Conservation (phyloP, 2,113 vertebrate genomes). For the Corythaixoides concolor region DNA sequence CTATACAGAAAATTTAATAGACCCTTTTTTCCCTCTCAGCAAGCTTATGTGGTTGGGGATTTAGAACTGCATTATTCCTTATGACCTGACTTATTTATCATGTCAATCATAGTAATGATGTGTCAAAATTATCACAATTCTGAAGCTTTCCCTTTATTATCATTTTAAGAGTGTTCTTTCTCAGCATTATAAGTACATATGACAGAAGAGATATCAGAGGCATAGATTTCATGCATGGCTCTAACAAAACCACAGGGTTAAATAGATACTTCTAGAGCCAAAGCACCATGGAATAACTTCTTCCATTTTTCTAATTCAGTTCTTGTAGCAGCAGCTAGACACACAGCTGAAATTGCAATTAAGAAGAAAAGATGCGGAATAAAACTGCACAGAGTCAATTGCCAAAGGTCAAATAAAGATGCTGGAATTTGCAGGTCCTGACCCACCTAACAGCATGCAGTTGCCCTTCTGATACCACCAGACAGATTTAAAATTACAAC, state of each 20-base stretch:
- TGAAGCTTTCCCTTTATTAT: conserved; percentile 27
- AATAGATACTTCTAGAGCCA: not conserved
- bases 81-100: conserved; percentile 73
- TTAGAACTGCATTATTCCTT: conserved; percentile 62
- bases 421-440: not conserved
- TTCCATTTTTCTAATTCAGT: conserved; percentile 24
- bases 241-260: conserved; percentile 3
- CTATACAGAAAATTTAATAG: conserved; percentile 57
- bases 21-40: conserved; percentile 24
- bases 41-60: conserved; percentile 43
- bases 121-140: conserved; percentile 46
- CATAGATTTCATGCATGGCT: not conserved
- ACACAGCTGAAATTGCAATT: conserved; percentile 16
- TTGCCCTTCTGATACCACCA: not conserved
- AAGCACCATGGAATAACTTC: conserved; percentile 23
- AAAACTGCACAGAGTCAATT: not conserved
- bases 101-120: conserved; percentile 71
- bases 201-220: not conserved
- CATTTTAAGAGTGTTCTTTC: not conserved
- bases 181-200: not conserved
- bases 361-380: not conserved
- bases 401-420: conserved; percentile 48
- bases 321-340: not conserved
- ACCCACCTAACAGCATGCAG: not conserved
- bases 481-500: conserved; percentile 14